Percentiles rank a stretch among this genome's conserved stretches.
phyloP scores from a whole-genome alignment of 2,888 invertebrate genomes.

The Lysandra bellargus region DNA sequence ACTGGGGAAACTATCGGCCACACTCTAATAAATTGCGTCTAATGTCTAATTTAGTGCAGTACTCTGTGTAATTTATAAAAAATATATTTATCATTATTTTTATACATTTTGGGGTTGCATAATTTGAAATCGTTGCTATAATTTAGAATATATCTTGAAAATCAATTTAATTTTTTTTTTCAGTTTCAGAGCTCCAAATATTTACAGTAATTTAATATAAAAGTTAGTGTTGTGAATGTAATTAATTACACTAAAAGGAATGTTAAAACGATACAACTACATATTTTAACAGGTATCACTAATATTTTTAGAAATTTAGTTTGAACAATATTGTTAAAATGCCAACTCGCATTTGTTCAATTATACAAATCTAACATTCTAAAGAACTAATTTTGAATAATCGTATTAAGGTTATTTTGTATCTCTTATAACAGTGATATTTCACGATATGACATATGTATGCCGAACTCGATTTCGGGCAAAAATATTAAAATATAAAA shows the following conservation, averaged over 20 bases:
- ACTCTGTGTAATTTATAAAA: constrained; percentile 23
- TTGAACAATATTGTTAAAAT: constrained; percentile 15
- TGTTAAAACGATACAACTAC: constrained; percentile 30
- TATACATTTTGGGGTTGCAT: constrained; percentile 22
- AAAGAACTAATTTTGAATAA: not conserved
- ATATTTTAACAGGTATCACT: constrained; percentile 1
- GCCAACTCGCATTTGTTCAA: constrained; percentile 15
- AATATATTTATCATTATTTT: constrained; percentile 27
- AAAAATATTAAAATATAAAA: constrained; percentile 28
- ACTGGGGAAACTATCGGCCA: constrained; percentile 27
- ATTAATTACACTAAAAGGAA: constrained; percentile 21
- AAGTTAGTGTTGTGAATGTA: constrained; percentile 21
- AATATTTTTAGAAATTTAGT: constrained; percentile 21
- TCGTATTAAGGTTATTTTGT: not conserved
- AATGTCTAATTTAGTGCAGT: constrained; percentile 22
- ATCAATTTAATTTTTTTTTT: constrained; percentile 5
- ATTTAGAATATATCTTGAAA: constrained; percentile 24
- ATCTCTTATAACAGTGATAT: constrained; percentile 23
- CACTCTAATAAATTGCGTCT: constrained; percentile 17
- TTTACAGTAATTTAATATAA: constrained; percentile 27
- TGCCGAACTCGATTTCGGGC: constrained; percentile 9
- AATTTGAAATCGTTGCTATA: constrained; percentile 8
- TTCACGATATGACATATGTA: constrained; percentile 26
- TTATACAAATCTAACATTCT: constrained; percentile 15
- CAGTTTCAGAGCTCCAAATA: not conserved